Conservation (phyloP, 1,140 invertebrate genomes). For the Trichonephila inaurata region DNA sequence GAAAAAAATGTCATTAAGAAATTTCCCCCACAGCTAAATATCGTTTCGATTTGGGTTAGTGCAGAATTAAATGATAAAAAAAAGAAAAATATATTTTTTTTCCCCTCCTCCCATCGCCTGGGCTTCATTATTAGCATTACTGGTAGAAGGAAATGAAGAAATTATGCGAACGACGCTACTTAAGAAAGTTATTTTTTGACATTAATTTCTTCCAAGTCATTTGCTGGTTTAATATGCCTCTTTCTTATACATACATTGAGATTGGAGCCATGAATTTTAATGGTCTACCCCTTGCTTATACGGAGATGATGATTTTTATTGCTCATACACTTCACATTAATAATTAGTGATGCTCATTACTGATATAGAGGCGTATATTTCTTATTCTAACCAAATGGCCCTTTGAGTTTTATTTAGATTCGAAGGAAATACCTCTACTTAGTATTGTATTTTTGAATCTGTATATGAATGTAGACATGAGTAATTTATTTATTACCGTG, state of each 20-base stretch:
- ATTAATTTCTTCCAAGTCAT: conserved; percentile 47
- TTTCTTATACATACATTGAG: conserved; percentile 30
- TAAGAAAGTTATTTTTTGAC: conserved; percentile 53
- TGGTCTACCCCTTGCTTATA: neutral
- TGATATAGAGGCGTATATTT: neutral
- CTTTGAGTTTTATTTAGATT: neutral
- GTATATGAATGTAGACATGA: no score
- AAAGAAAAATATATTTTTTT: conserved; percentile 10
- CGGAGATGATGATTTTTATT: conserved; percentile 8
- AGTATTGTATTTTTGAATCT: no score
- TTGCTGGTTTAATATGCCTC: neutral
- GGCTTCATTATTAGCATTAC: conserved; percentile 16
- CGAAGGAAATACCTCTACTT: no score
- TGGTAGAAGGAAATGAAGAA: conserved; percentile 32
- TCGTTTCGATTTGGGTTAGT: conserved; percentile 39
- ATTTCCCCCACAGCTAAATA: conserved; percentile 15
- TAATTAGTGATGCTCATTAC: neutral
- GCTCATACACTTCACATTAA: neutral
- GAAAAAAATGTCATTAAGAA: conserved; percentile 31
- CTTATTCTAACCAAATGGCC: neutral
- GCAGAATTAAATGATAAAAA: conserved; percentile 25
- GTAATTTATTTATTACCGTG: no score
- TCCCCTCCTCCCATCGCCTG: neutral
- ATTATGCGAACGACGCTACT: conserved; percentile 38
- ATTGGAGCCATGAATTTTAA: conserved; percentile 45